phyloP scores from a whole-genome alignment of 2,113 vertebrate genomes.

The Hippocampus comes region DNA sequence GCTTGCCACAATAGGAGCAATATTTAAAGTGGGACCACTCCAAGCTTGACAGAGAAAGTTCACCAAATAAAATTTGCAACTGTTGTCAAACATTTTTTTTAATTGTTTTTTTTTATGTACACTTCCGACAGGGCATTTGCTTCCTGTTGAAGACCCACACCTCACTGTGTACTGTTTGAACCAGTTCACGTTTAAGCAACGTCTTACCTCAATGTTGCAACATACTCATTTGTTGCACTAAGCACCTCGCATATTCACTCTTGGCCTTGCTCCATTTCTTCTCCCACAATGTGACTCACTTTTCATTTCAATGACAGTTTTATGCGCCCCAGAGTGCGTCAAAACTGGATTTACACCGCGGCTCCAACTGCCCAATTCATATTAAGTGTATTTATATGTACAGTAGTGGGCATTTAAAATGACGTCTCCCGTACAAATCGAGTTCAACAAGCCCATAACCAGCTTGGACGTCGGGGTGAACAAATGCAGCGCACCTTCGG shows the following conservation, averaged over 20 bases:
- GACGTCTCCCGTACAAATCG: too few species aligned
- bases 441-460: too few species aligned
- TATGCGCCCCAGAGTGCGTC: too few species aligned
- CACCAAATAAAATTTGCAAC: constrained; percentile 49
- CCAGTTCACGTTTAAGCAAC: constrained; percentile 25
- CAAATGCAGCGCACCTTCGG: too few species aligned
- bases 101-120: constrained; percentile 8
- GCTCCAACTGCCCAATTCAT: too few species aligned
- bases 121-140: not conserved
- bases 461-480: too few species aligned
- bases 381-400: too few species aligned
- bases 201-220: constrained; percentile 9
- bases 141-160: not conserved
- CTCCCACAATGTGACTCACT: not conserved
- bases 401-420: too few species aligned
- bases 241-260: constrained; percentile 28
- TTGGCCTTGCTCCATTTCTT: not conserved
- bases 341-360: too few species aligned
- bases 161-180: not conserved
- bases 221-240: constrained; percentile 60
- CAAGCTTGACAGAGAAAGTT: constrained; percentile 30
- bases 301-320: not conserved
- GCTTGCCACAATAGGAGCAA: constrained; percentile 42
- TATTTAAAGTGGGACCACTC: constrained; percentile 44
- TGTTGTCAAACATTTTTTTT: constrained; percentile 40